Evolutionary conservation across 2,113 vertebrate genomes (phyloP).

Genomic region (Pelmatolapia mariae): DNA sequence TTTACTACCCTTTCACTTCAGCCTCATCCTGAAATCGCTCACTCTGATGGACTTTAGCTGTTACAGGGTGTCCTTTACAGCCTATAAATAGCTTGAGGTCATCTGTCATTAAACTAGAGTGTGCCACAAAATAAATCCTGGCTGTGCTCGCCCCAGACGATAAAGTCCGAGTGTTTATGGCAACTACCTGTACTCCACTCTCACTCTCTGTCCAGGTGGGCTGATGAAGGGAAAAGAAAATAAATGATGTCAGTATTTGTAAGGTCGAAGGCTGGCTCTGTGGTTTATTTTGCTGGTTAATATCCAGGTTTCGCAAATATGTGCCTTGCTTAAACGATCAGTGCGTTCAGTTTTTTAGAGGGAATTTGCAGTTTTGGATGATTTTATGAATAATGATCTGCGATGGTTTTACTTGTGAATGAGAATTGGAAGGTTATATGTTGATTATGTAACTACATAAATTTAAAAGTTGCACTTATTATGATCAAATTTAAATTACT

Average conservation of each 20-base stretch:
- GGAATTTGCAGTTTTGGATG: not conserved
- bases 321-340: not conserved
- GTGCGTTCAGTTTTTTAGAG: not conserved
- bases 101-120: conserved; percentile 58
- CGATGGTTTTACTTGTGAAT: not conserved
- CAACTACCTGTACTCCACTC: conserved; percentile 17
- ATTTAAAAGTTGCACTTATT: not conserved
- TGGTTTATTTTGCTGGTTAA: not conserved
- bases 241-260: not conserved
- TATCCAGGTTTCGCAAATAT: not conserved
- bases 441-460: not conserved
- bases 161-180: conserved; percentile 53
- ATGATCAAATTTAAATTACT: not conserved
- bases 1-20: conserved; percentile 14
- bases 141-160: conserved; percentile 14
- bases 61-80: conserved; percentile 46
- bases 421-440: not conserved
- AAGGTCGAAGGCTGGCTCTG: not conserved
- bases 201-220: conserved; percentile 27
- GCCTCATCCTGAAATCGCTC: conserved; percentile 22
- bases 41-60: conserved; percentile 44
- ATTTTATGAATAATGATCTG: not conserved
- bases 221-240: not conserved
- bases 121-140: conserved; percentile 47
- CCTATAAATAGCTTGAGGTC: conserved; percentile 64